phyloP scores from a whole-genome alignment of 2,888 invertebrate species.

The Lasioglossum marginatum region DNA sequence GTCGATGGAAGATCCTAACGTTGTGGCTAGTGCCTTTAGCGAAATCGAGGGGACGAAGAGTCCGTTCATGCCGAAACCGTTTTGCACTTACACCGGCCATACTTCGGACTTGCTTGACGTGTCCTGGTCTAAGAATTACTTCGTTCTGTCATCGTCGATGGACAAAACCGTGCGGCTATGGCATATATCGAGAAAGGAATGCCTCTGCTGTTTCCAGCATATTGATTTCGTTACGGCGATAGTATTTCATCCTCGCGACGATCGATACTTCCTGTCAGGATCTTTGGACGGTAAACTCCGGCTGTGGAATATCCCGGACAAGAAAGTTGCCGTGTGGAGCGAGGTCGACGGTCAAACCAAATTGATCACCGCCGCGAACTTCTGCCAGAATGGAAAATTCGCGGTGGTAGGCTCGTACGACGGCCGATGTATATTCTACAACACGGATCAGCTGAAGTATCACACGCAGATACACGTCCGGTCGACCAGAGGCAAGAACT shows the following conservation, averaged over 20 bases:
- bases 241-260: constrained; percentile 97
- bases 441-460: constrained; percentile 98
- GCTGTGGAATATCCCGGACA: constrained; percentile 99
- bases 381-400: constrained; percentile 98
- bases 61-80: constrained; percentile 95
- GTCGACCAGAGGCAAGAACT: constrained; percentile 97
- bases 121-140: constrained; percentile 99
- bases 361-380: constrained; percentile 98
- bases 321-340: constrained; percentile 99
- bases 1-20: constrained; percentile 87
- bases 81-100: constrained; percentile 97
- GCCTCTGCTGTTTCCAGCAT: constrained; percentile 99
- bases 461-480: constrained; percentile 98
- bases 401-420: constrained; percentile 99
- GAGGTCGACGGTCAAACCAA: constrained; percentile 98
- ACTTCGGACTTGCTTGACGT: constrained; percentile 98
- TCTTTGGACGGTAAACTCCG: constrained; percentile 98
- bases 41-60: constrained; percentile 86
- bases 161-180: constrained; percentile 98
- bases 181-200: constrained; percentile 99
- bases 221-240: constrained; percentile 99
- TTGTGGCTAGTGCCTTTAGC: constrained; percentile 85
- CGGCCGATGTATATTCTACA: constrained; percentile 99
- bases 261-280: constrained; percentile 97
- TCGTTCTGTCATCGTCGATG: constrained; percentile 98